Base-by-base conservation (phyloP, 64 coral and sea anemone species). In the Montipora efflorescens region DNA sequence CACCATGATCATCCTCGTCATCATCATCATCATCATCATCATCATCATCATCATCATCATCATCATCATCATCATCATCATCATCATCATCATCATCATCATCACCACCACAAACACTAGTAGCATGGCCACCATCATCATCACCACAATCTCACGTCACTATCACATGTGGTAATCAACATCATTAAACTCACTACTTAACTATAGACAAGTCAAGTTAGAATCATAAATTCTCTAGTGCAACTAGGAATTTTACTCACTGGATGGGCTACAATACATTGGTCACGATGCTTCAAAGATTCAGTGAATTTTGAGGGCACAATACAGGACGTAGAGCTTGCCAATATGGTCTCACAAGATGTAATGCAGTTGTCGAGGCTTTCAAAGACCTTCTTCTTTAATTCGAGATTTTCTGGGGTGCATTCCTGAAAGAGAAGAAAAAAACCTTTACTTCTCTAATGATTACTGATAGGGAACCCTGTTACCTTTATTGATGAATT, bases 301-400 rank as follows among this genome's bases (percentile, higher is more conserved):
- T 94, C 92, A 5, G 95, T 99, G 80, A 99, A 99, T 12, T 91
- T 85, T n/a, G 98, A 99, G 5, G 98, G 98, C 10, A 95, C 93
- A 74, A 99, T 96, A 77, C 98, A 99, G 12, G 98, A 99, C 19
- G 98, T 94, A 1, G 98, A 99, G 28, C 98, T 99, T 48, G 98
- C 98, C 1, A 99, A 58, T 74, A 99, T 94, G 4, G 89, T 69
- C 4, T 95, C 87, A 67, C 89, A 48, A 76, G 89, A 92, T 12
- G 89, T 90, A 16, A 90, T 23, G 64, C 64, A 64, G n/a, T 86
- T 74, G 68, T 99, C 98, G 64, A 99, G 89, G 48, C 92, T 96
- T 21, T 46, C 48, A 94, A 99, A 99, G 11, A 99, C 95, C 74
- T 94, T 94, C 62, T 95, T 96, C 66, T 99, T 99, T 15, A 99